Evolutionary conservation across 2,113 vertebrate species (phyloP).

Genomic region (Callopanchax toddi): DNA sequence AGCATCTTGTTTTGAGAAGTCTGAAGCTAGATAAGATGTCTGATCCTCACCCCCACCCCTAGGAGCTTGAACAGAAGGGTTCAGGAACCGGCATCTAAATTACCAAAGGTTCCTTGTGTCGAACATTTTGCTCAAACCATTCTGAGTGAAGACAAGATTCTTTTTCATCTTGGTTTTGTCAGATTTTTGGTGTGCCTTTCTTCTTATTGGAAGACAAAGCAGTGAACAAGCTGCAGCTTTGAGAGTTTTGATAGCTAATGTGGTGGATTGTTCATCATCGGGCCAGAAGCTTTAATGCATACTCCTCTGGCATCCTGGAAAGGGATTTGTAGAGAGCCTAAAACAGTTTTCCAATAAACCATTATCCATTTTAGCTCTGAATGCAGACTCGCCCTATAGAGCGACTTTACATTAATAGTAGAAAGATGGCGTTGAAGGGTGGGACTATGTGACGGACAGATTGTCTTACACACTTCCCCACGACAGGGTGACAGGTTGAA

Average conservation of each 20-base stretch:
- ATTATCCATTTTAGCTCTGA: background rate
- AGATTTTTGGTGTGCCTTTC: slow-evolving; percentile 52
- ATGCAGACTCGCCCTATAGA: background rate
- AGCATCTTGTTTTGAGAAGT: background rate
- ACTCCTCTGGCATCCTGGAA: slow-evolving; percentile 23
- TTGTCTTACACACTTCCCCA: slow-evolving; percentile 17
- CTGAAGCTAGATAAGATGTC: no score
- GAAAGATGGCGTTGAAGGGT: slow-evolving; percentile 29
- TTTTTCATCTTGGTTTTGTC: slow-evolving; percentile 54
- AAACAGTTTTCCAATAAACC: slow-evolving; percentile 29
- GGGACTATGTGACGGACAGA: slow-evolving; percentile 21
- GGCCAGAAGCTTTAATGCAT: slow-evolving; percentile 58
- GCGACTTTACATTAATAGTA: slow-evolving; percentile 15
- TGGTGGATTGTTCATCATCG: slow-evolving; percentile 45
- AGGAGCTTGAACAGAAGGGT: slow-evolving; percentile 9
- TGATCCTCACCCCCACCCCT: no score
- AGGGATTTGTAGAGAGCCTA: slow-evolving; percentile 16
- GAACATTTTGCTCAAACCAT: slow-evolving; percentile 27
- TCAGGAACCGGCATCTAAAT: slow-evolving; percentile 43
- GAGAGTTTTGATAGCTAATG: slow-evolving; percentile 56
- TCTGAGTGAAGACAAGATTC: slow-evolving; percentile 59
- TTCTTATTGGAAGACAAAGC: slow-evolving; percentile 59
- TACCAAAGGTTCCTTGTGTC: slow-evolving; percentile 24
- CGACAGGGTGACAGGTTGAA: slow-evolving; percentile 23
- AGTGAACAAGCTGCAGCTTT: slow-evolving; percentile 38